A percentile compares a stretch with the other conserved stretches of the same genome.
phyloP scores from a whole-genome alignment of 2,888 invertebrate species.

The Lissocephala sabroskyi region DNA sequence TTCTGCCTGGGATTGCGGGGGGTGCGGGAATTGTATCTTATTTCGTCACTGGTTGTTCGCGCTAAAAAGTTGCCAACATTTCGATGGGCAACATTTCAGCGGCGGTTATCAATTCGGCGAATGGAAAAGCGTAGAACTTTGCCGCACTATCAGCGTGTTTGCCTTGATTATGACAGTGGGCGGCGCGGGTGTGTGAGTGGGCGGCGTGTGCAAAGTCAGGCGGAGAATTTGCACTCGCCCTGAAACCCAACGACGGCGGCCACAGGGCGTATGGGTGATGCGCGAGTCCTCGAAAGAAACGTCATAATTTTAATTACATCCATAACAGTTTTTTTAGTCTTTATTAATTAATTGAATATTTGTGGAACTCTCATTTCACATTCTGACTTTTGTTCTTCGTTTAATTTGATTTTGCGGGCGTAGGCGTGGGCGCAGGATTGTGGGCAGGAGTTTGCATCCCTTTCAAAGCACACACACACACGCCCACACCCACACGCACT shows the following conservation, averaged over 20 bases:
- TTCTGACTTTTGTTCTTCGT: slow-evolving; percentile 5
- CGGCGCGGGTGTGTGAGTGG: too few relatives aligned
- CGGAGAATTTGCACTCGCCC: background rate
- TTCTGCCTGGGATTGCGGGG: too few relatives aligned
- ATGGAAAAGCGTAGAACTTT: background rate
- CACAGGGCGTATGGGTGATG: background rate
- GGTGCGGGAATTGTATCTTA: background rate
- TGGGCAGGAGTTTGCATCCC: too few relatives aligned
- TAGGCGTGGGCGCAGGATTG: too few relatives aligned
- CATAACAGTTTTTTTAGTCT: slow-evolving; percentile 56
- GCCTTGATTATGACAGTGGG: too few relatives aligned
- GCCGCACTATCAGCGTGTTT: background rate
- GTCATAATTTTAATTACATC: slow-evolving; percentile 30
- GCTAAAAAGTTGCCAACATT: slow-evolving; percentile 7
- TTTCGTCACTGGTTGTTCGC: slow-evolving; percentile 22
- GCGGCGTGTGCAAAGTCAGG: too few relatives aligned
- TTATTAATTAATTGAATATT: slow-evolving; percentile 58
- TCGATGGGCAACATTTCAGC: background rate
- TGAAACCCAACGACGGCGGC: background rate
- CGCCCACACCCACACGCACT: too few relatives aligned
- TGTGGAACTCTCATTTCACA: slow-evolving; percentile 21
- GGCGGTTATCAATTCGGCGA: too few relatives aligned
- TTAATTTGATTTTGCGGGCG: slow-evolving; percentile 4
- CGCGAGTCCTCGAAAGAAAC: background rate
- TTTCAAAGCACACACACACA: slow-evolving; percentile 47